Evolutionary conservation across 1,140 invertebrate genomes (phyloP), one percentile per base, ranked within the genome.

Genomic region (Hirudo medicinalis): DNA sequence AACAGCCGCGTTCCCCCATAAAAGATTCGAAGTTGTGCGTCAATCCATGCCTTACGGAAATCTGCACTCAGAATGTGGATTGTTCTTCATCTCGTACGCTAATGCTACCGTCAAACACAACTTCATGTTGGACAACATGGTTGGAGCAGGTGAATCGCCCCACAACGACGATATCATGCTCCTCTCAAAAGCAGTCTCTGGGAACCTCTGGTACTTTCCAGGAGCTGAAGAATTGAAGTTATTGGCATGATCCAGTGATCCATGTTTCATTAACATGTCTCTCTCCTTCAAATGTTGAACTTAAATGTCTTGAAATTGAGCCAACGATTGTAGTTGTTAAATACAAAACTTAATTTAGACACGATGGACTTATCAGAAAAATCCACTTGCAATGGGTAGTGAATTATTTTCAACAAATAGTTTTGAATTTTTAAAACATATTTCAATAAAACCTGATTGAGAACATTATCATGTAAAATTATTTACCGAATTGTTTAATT

Each of bases 141-240:
- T 80, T n/a, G 79, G 79, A 19, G 79, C 78, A 43, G 74, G 75
- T 1, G 75, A 77, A 22, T 60, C 55, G 57, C 22, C 22, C 0
- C 29, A 32, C 29, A 32, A 22, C 19, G 79, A 80, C 70, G 78
- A 80, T 72, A 77, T 81, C 71, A 81, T 81, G 80, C 76, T 73
- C 32, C 70, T 81, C 17, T 73, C 78, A 0, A 75, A 74, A 70
- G 80, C 79, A 67, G 73, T 77, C 9, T 79, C 79, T 70, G 79
- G 79, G 54, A 80, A 78, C 13, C 80, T 80, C 74, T 81, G 80
- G 80, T 81, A 81, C 69, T 81, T 81, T 74, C 80, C 80, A 36
- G 78, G 80, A 19, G 73, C 43, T 4, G 70, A 75, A 0, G 78
- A 81, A 71, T 72, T 81, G 49, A 76, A 75, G 63, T 77, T 78